phyloP scores from a whole-genome alignment of 2,113 vertebrate genomes.

The Microcebus jonahi region DNA sequence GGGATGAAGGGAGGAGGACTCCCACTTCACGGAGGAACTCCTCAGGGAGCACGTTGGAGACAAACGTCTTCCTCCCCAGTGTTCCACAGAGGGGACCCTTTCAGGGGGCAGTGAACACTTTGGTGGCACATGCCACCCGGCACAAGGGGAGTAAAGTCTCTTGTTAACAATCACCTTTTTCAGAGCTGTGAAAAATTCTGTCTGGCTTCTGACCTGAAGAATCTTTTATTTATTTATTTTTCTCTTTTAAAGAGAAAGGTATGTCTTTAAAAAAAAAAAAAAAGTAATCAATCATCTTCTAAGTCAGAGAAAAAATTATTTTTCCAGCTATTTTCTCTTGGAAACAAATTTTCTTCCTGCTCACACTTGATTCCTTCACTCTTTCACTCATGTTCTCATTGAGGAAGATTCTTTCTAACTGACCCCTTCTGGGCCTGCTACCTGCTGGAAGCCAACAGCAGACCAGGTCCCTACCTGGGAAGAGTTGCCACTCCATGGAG shows the following conservation, averaged over 20 bases:
- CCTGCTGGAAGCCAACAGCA: background rate
- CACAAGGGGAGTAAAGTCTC: background rate
- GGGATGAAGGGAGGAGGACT: too few relatives aligned
- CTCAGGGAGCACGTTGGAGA: background rate
- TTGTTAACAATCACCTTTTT: background rate
- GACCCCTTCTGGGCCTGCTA: background rate
- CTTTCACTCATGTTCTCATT: background rate
- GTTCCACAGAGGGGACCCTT: background rate
- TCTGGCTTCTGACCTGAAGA: background rate
- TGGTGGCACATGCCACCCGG: background rate
- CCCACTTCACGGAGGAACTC: background rate
- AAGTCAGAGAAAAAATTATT: background rate
- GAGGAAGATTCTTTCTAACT: background rate
- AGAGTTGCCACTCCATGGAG: background rate
- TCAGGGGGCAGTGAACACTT: background rate
- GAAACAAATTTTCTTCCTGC: background rate
- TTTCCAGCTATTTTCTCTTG: background rate
- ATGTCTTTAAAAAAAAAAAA: background rate
- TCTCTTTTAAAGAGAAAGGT: background rate
- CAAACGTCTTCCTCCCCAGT: background rate
- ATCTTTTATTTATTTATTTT: background rate
- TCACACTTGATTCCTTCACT: background rate
- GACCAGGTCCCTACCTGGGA: background rate
- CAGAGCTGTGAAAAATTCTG: background rate
- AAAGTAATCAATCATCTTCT: background rate